Percentiles rank a stretch among this genome's conserved stretches.
Conservation (phyloP, 2,797 vertebrate genomes). For the Trichosurus vulpecula region DNA sequence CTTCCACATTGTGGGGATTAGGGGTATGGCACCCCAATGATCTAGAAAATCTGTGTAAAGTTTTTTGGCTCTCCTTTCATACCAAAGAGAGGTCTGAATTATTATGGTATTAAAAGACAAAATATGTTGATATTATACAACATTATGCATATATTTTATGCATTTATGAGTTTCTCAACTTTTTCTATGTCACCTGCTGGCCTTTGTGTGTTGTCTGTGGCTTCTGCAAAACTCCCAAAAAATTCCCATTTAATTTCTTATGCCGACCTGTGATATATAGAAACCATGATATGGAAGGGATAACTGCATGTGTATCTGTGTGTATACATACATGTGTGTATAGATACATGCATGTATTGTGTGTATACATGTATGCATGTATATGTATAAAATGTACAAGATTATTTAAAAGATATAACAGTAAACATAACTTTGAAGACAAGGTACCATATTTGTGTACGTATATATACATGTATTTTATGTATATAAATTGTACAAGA, state of each 20-base stretch:
- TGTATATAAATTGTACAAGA: not conserved
- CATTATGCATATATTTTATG: not conserved
- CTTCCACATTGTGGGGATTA: not conserved
- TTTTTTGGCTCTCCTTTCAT: not conserved
- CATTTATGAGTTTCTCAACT: not conserved
- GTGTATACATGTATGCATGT: not conserved
- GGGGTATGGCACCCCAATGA: not conserved
- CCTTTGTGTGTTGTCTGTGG: not conserved
- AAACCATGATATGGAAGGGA: not conserved
- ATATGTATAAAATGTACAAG: no score
- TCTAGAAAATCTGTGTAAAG: not conserved
- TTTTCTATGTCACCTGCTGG: not conserved
- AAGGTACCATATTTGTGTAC: no score
- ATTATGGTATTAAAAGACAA: not conserved
- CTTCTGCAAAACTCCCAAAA: not conserved
- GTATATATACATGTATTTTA: no score
- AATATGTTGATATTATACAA: not conserved
- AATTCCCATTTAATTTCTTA: not conserved
- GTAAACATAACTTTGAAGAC: not conserved
- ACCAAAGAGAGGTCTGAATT: not conserved
- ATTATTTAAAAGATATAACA: not conserved
- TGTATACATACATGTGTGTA: not conserved
- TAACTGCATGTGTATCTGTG: not conserved
- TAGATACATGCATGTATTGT: no score
- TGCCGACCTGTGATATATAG: not conserved